These are phyloP conservation scores for Orycteropus afer DNA, from an alignment of 2,113 vertebrate species.

Conservation along the genomic window DNA sequence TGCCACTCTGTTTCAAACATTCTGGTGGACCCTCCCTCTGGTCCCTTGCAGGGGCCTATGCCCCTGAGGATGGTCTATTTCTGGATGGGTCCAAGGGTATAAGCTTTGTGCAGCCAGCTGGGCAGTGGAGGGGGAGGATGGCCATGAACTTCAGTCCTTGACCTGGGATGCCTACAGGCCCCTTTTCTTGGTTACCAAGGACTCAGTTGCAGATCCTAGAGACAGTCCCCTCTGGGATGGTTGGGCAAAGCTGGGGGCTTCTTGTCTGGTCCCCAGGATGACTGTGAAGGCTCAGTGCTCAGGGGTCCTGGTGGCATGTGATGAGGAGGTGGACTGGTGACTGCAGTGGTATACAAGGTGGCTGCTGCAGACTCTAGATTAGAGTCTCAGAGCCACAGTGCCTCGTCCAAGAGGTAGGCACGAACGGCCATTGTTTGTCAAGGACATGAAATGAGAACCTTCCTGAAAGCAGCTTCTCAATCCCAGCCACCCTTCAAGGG, in stretches of 20 bases:
- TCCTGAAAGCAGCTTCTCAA: background rate
- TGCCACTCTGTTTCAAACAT: background rate
- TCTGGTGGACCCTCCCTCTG: background rate
- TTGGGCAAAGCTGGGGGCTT: background rate
- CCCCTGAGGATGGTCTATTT: background rate
- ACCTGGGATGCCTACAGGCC: background rate
- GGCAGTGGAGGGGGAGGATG: background rate
- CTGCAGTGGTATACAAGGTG: background rate
- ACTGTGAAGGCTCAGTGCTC: background rate
- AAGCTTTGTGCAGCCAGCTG: background rate
- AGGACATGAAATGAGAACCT: accelerated
- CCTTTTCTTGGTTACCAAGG: background rate
- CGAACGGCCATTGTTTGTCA: accelerated
- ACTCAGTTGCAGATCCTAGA: background rate
- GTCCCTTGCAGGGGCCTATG: no score
- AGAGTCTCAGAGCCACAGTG: accelerated
- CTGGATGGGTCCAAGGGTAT: no score
- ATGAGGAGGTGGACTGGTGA: background rate
- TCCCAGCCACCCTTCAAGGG: no score
- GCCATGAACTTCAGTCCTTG: accelerated
- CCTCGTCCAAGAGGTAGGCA: background rate
- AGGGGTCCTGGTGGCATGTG: accelerated
- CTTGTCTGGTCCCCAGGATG: background rate
- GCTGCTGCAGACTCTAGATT: background rate
- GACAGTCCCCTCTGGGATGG: background rate